Evolutionary conservation across 2,888 invertebrate species (phyloP).

Genomic region (Tortrix viridana): DNA sequence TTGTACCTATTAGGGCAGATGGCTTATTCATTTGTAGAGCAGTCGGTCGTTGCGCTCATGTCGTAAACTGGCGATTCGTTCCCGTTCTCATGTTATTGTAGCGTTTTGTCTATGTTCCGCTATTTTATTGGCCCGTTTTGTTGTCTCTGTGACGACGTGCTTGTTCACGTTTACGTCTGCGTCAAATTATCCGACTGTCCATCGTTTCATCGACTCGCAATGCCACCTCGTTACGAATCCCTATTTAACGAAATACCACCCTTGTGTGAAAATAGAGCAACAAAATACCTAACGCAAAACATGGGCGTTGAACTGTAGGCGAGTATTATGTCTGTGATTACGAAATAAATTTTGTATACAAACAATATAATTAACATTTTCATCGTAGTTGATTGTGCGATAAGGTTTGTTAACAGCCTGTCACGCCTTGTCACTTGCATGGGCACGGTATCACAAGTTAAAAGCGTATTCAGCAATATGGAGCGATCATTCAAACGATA

Average conservation of each 20-base stretch:
- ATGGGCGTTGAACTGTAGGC: constrained; percentile 48
- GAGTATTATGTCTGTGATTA: constrained; percentile 50
- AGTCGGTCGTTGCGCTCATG: constrained; percentile 80
- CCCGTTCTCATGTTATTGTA: constrained; percentile 84
- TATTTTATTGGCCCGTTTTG: constrained; percentile 80
- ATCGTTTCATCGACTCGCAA: constrained; percentile 39
- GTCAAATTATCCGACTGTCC: constrained; percentile 44
- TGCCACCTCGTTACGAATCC: constrained; percentile 9
- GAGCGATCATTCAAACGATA: constrained; percentile 30
- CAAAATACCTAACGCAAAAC: not conserved
- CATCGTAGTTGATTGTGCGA: constrained; percentile 63
- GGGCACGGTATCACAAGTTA: constrained; percentile 35
- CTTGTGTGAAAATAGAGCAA: not conserved
- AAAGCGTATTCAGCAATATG: constrained; percentile 36
- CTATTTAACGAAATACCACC: not conserved
- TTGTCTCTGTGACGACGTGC: constrained; percentile 71
- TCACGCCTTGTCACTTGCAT: constrained; percentile 58
- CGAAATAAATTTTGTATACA: constrained; percentile 58
- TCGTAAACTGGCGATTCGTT: constrained; percentile 83
- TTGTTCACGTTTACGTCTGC: constrained; percentile 61
- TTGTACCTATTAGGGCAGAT: constrained; percentile 83
- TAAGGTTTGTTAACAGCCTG: constrained; percentile 60
- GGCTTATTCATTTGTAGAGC: constrained; percentile 85
- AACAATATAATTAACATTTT: constrained; percentile 72
- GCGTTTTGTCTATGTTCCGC: constrained; percentile 82